Evolutionary conservation across 2,113 vertebrate species (phyloP).

Genomic region (Rhodinocichla rosea): DNA sequence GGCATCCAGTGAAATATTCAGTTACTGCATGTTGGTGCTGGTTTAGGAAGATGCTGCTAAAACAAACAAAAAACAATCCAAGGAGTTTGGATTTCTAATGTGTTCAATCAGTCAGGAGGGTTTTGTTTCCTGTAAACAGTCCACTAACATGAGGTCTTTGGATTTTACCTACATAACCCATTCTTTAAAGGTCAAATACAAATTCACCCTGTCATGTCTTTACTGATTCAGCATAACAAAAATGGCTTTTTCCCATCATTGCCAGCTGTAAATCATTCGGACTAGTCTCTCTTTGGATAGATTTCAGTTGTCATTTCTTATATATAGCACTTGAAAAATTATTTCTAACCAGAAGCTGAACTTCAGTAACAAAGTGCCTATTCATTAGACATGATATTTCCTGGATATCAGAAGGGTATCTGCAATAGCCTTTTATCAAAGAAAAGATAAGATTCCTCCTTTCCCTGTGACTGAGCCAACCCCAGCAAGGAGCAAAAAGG

Average conservation of each 20-base stretch:
- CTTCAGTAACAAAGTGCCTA: constrained; percentile 50
- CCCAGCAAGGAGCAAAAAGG: not conserved
- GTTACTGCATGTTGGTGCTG: not conserved
- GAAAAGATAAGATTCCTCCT: constrained; percentile 19
- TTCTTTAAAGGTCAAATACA: constrained; percentile 21
- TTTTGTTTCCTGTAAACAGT: not conserved
- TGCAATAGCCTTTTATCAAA: constrained; percentile 37
- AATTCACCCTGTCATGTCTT: not conserved
- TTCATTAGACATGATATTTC: constrained; percentile 50
- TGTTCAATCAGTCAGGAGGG: not conserved
- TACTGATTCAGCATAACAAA: not conserved
- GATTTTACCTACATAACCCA: not conserved
- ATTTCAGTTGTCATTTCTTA: constrained; percentile 47
- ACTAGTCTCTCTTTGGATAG: not conserved
- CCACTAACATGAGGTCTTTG: not conserved
- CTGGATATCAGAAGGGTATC: constrained; percentile 39
- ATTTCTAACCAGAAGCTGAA: constrained; percentile 53
- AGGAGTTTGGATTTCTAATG: not conserved
- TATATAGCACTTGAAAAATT: constrained; percentile 31
- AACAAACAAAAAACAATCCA: not conserved
- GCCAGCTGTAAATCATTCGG: not conserved
- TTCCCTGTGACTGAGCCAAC: constrained; percentile 3
- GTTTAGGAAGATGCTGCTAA: not conserved
- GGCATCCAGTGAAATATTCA: not conserved
- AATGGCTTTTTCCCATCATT: not conserved